Evolutionary conservation across 2,888 invertebrate genomes (phyloP).

Genomic region (Polymixis lichenea): DNA sequence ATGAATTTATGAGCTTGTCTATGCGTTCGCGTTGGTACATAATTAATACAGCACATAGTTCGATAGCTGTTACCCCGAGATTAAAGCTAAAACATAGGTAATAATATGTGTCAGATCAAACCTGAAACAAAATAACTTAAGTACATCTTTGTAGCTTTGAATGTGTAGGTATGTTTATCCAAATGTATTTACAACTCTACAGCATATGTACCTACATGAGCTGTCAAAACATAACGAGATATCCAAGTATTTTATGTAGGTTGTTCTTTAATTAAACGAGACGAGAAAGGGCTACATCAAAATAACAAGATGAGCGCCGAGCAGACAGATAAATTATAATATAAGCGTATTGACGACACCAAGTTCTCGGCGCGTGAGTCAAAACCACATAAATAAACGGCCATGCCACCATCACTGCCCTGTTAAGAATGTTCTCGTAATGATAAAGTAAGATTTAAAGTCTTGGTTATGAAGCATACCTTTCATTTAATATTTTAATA

Average conservation of each 20-base stretch:
- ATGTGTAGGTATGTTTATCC: not conserved
- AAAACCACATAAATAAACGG: conserved; percentile 58
- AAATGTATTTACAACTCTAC: conserved; percentile 2
- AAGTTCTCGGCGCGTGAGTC: conserved; percentile 56
- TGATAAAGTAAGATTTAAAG: conserved; percentile 37
- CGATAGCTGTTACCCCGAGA: not conserved
- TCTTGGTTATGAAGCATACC: conserved; percentile 21
- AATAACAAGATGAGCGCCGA: conserved; percentile 33
- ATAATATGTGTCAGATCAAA: not conserved
- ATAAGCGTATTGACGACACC: conserved; percentile 54
- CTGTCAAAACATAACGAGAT: conserved; percentile 17
- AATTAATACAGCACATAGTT: too few species aligned
- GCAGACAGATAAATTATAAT: conserved; percentile 48
- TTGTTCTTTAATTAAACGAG: conserved; percentile 34
- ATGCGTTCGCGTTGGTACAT: not conserved
- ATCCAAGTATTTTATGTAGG: conserved; percentile 10
- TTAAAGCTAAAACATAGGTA: not conserved
- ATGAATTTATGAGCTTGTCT: not conserved
- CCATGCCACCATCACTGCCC: conserved; percentile 42
- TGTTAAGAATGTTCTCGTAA: conserved; percentile 39
- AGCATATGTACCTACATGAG: not conserved
- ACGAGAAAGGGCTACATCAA: conserved; percentile 37
- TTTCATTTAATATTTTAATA: conserved; percentile 53
- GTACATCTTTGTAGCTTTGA: not conserved
- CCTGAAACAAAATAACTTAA: not conserved